phyloP scores from a whole-genome alignment of 2,113 vertebrate species.

The Plestiodon gilberti region DNA sequence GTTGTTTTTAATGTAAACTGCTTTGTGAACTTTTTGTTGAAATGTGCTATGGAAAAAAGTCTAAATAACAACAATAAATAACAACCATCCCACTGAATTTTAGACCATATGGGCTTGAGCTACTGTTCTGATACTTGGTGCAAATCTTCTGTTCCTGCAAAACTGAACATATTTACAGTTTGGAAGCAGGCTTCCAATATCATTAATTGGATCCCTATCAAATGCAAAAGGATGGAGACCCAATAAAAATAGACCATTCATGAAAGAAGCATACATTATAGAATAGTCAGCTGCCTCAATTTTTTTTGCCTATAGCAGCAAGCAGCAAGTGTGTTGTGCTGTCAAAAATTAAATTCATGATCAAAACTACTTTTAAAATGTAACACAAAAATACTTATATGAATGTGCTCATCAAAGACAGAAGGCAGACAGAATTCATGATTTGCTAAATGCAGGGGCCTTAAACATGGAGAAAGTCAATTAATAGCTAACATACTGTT shows the following conservation, averaged over 20 bases:
- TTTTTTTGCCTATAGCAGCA: neutral
- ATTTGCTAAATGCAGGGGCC: constrained; percentile 12
- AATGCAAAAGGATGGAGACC: constrained; percentile 18
- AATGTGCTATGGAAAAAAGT: too few species aligned
- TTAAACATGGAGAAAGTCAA: neutral
- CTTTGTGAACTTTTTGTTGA: too few species aligned
- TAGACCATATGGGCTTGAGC: constrained; percentile 9
- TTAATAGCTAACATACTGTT: constrained; percentile 35
- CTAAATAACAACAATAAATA: too few species aligned
- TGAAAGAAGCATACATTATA: neutral
- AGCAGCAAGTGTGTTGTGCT: neutral
- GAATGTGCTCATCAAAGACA: constrained; percentile 24
- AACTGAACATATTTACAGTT: neutral
- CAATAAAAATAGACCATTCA: constrained; percentile 21
- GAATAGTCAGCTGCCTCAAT: neutral
- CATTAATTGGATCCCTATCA: constrained; percentile 30
- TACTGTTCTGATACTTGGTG: neutral
- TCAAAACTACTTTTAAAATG: neutral
- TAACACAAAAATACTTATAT: constrained; percentile 4
- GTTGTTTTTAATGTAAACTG: too few species aligned
- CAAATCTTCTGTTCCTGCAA: neutral
- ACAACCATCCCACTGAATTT: neutral
- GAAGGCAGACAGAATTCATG: neutral
- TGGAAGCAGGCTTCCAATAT: neutral
- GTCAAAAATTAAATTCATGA: constrained; percentile 9